A percentile compares a stretch with the other conserved stretches of the same genome.
Evolutionary conservation across 2,113 vertebrate species (phyloP).

Genomic region (Petrocephalus zakoni): DNA sequence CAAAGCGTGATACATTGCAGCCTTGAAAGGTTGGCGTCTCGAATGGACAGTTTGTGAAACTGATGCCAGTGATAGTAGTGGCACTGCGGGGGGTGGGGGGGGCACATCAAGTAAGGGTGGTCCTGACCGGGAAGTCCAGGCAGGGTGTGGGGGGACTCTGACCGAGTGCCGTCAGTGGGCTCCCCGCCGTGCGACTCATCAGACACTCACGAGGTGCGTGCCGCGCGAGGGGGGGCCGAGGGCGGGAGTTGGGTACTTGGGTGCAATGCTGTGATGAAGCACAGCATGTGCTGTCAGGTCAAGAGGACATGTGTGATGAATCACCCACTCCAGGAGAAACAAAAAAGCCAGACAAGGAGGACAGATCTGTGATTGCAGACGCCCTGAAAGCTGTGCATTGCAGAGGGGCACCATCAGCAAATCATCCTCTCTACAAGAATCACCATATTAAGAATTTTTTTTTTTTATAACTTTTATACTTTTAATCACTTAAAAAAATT

Average conservation of each 20-base stretch:
- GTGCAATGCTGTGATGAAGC: not conserved
- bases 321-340: not conserved
- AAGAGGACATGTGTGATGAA: constrained; percentile 1
- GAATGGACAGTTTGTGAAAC: not conserved
- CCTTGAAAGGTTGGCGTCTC: not conserved
- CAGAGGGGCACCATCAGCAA: not conserved
- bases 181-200: not conserved
- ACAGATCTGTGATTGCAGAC: not conserved
- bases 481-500: not conserved
- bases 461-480: not conserved
- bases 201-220: not conserved
- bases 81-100: not conserved
- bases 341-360: not conserved
- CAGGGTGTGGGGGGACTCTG: not conserved
- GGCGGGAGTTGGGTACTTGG: not conserved
- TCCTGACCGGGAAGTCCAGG: not conserved
- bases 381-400: not conserved
- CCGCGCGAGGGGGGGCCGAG: not conserved
- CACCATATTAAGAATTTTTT: too few species aligned
- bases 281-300: constrained; percentile 1
- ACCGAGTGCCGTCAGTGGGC: not conserved
- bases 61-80: not conserved
- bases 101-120: not conserved
- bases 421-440: not conserved
- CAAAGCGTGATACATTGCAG: not conserved